Evolutionary conservation across 2,797 vertebrate species (phyloP), one percentile per base, ranked within the genome.

Genomic region (Pipistrellus nathusii): DNA sequence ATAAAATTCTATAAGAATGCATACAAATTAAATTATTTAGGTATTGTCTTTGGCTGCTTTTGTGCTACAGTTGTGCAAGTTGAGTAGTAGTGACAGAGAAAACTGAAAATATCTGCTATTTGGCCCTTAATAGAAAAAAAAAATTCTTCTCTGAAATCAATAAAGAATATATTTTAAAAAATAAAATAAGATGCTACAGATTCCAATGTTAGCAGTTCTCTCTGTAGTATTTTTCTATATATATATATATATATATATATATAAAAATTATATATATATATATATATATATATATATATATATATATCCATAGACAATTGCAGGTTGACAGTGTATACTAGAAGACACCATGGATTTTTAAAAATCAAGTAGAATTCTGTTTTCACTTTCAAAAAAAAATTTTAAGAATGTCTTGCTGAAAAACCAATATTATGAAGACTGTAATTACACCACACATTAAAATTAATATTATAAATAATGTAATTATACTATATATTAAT

Each of bases 401-500:
- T 82, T 93, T 73, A 96, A 84, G 68, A 91, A 55, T 51, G 75
- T 85, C 77, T 77, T 95, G 55, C 23, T 59, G 55, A 59, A 12
- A 59, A 59, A 59, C 55, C 55, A 59, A 59, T 91, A 10, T 55
- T 94, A 89, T 88, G 91, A 86, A 96, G 73, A 91, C 69, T 94
- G 12, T 92, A 95, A 91, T 97, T 94, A 96, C 23, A 80, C 11
- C 90, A 51, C 82, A 92, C 55, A 91, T 8, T 88, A 59, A 59
- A 90, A 10, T 55, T 94, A 87, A 95, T 94, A 59, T 59, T 59
- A 59, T 59, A 9, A 86, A 96, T 81, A 90, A 78, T 94, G 10
- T 92, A 95, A 91, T 97, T 94, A 96, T 27, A 80, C 13, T 91
- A 51, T 85, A 92, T 55, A 90, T 8, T 94, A 89, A 95, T 94